Percentiles rank a stretch among this genome's conserved stretches.
These are phyloP conservation scores for Brachionus manjavacas DNA, from an alignment of 1,140 invertebrate genomes.

Conservation along the genomic window DNA sequence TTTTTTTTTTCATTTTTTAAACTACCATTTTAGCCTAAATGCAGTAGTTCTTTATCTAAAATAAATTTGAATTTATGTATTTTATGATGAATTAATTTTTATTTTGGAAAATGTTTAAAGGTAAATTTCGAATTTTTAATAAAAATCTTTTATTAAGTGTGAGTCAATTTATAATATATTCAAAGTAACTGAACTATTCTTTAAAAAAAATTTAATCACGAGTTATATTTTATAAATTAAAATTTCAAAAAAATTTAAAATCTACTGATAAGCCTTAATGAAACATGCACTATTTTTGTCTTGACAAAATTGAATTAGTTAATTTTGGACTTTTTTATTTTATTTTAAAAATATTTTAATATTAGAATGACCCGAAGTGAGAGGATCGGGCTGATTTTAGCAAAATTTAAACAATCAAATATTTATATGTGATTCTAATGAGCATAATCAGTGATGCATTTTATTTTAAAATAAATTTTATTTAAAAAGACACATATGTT, in stretches of 20 bases:
- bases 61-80: neutral
- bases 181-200: neutral
- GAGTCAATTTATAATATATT: neutral
- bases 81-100: no score
- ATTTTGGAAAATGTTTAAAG: neutral
- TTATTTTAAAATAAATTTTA: neutral
- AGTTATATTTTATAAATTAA: neutral
- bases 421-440: neutral
- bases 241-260: neutral
- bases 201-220: neutral
- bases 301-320: neutral
- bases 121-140: neutral
- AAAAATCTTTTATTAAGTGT: neutral
- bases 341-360: neutral
- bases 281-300: neutral
- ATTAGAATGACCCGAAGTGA: no score
- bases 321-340: neutral
- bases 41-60: neutral
- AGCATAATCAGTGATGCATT: neutral
- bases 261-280: neutral
- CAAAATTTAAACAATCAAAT: no score
- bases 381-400: no score
- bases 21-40: neutral
- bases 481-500: neutral
- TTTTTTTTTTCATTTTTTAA: neutral